Evolutionary conservation across 2,888 invertebrate species (phyloP).

Genomic region (Chalcosyrphus nemorum): DNA sequence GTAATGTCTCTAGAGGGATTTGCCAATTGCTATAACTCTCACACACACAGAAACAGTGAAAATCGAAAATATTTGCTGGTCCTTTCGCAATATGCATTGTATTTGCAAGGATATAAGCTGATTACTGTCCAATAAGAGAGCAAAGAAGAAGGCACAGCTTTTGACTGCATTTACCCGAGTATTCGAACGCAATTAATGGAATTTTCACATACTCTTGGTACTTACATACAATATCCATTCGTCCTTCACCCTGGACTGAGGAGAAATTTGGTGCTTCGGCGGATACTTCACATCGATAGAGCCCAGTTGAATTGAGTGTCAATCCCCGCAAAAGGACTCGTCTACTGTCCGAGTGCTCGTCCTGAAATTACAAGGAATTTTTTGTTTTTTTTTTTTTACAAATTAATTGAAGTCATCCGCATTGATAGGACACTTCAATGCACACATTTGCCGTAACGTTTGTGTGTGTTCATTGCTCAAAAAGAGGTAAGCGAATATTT

Average conservation of each 20-base stretch:
- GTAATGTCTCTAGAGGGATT: conserved; percentile 32
- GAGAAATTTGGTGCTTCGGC: conserved; percentile 91
- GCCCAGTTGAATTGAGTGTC: conserved; percentile 87
- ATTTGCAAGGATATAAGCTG: conserved; percentile 37
- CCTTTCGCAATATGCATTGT: conserved; percentile 30
- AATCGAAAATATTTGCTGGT: conserved; percentile 55
- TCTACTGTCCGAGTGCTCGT: conserved; percentile 87
- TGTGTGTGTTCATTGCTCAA: conserved; percentile 13
- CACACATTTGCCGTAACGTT: neutral
- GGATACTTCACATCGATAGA: conserved; percentile 90
- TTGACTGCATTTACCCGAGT: conserved; percentile 14
- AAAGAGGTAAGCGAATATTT: conserved; percentile 5
- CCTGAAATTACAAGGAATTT: conserved; percentile 81
- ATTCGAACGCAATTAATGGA: conserved; percentile 53
- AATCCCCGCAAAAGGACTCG: conserved; percentile 86
- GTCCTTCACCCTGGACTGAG: conserved; percentile 88
- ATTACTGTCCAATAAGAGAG: conserved; percentile 45
- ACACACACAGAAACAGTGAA: conserved; percentile 37
- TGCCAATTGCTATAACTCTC: conserved; percentile 20
- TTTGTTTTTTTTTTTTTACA: conserved; percentile 11
- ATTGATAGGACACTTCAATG: neutral
- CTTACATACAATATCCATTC: conserved; percentile 92
- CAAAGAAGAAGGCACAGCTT: neutral
- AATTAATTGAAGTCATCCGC: conserved; percentile 49
- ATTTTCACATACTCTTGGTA: conserved; percentile 76